Base-by-base conservation (phyloP, 1,140 invertebrate species). In the Thaumetopoea pityocampa region DNA sequence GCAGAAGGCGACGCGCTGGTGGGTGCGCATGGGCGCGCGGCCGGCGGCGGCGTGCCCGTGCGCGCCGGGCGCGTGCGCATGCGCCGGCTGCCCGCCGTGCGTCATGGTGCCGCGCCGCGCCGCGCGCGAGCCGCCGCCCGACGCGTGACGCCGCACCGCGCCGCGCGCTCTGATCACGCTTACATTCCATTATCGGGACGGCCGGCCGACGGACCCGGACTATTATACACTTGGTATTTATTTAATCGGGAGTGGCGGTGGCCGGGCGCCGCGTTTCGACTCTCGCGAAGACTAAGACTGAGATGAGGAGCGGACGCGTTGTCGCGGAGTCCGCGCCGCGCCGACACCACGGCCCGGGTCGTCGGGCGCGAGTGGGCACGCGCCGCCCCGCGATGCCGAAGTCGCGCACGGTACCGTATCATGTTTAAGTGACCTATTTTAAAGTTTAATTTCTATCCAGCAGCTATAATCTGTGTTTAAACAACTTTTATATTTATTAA, bases 401-500 rank as follows among this genome's bases (percentile, higher is more conserved):
- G 57, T 78, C 67, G 69, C 68, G 67, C 73, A 66, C 56, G 80
- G 78, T 78, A 80, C 76, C 69, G 71, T 78, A 51, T 76, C 69
- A 69, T 64, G 53, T 76, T 62, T 72, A 76, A 70, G 67, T 74
- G 68, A 78, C 66, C 69, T 76, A 74, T 69, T 65, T 62, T 72
- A 74, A 76, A 76, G 51, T 77, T 73, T 78, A 61, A 80, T 80
- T 83, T 79, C 62, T 83, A 74, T 78, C 69, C 70, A 76, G 63
- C 76, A 67, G 67, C 71, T 76, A 66, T 54, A 51, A 63, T 77
- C 66, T 73, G 70, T 77, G 69, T 80, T 83, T 83, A 83, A 83
- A 83, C 79, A 83, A 83, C 79, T 83, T 83, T 83, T 81, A 83
- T 81, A 81, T 83, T 80, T 69, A 62, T 80, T 77, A 69, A 56